These are phyloP conservation scores for Clarias batrachus DNA, from an alignment of 2,113 vertebrate species.

Conservation along the genomic window DNA sequence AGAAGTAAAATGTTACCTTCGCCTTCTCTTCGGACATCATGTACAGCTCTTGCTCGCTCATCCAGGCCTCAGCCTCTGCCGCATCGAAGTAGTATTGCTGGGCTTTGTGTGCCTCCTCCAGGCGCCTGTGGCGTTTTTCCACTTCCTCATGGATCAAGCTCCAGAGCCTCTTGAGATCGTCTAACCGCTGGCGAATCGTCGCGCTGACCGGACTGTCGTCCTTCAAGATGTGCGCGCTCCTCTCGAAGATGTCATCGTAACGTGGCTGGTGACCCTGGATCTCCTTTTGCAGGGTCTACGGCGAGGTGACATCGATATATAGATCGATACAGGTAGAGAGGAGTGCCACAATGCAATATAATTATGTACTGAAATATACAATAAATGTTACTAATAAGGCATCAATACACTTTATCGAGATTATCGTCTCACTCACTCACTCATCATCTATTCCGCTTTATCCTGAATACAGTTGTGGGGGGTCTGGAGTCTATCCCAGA, in stretches of 20 bases:
- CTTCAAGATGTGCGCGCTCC: conserved; percentile 81
- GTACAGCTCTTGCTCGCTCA: conserved; percentile 98
- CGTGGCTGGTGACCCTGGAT: conserved; percentile 95
- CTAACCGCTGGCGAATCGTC: conserved; percentile 79
- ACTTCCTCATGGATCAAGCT: conserved; percentile 82
- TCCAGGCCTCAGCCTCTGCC: conserved; percentile 94
- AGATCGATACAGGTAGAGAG: no score
- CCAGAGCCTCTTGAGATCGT: conserved; percentile 85
- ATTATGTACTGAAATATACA: no score
- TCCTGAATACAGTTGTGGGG: no score
- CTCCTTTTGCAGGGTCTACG: conserved; percentile 93
- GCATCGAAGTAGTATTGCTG: conserved; percentile 98
- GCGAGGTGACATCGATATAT: not conserved
- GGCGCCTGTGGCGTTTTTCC: conserved; percentile 80
- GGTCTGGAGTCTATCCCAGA: no score
- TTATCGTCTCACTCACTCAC: no score
- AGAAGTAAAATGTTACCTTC: conserved; percentile 78
- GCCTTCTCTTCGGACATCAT: conserved; percentile 99
- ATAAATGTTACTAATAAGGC: not conserved
- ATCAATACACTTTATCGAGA: not conserved
- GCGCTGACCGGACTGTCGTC: conserved; percentile 78
- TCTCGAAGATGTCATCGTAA: conserved; percentile 88
- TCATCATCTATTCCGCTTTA: no score
- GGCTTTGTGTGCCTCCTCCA: conserved; percentile 89
- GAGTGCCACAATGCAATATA: no score